Conservation (phyloP, 2,888 invertebrate species). For the Belgica antarctica region DNA sequence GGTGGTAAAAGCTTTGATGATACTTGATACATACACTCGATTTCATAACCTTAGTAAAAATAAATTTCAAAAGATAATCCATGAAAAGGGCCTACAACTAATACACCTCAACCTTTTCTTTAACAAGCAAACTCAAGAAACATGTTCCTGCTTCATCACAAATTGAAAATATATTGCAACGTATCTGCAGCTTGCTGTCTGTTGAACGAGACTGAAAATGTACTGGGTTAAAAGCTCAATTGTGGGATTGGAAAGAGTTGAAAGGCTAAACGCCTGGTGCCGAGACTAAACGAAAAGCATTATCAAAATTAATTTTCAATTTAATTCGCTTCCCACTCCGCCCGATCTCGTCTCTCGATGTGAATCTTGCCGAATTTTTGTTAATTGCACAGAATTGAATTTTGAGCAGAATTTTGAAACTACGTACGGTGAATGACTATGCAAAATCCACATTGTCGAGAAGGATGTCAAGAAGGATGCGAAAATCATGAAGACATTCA, state of each 20-base stretch:
- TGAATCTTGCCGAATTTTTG: not conserved
- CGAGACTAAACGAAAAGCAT: constrained; percentile 7
- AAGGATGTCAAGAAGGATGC: not conserved
- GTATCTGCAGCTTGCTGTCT: not conserved
- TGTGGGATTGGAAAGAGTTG: not conserved
- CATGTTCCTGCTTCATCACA: too few relatives aligned
- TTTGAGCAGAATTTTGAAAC: too few relatives aligned
- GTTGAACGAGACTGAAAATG: not conserved
- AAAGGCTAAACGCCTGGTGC: too few relatives aligned
- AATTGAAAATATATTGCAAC: not conserved
- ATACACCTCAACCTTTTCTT: not conserved
- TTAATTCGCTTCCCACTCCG: not conserved
- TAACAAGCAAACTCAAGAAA: not conserved
- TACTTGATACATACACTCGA: too few relatives aligned
- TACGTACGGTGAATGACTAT: not conserved
- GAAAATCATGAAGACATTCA: not conserved
- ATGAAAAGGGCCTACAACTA: too few relatives aligned
- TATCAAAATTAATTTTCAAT: constrained; percentile 20
- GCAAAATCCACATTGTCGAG: not conserved
- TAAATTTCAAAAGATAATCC: too few relatives aligned
- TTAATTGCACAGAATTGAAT: constrained; percentile 8
- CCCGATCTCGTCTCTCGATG: not conserved
- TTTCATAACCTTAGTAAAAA: too few relatives aligned
- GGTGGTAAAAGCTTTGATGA: too few relatives aligned
- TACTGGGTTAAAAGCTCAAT: not conserved